Conservation (phyloP, 2,113 vertebrate genomes). For the Xiphophorus couchianus region DNA sequence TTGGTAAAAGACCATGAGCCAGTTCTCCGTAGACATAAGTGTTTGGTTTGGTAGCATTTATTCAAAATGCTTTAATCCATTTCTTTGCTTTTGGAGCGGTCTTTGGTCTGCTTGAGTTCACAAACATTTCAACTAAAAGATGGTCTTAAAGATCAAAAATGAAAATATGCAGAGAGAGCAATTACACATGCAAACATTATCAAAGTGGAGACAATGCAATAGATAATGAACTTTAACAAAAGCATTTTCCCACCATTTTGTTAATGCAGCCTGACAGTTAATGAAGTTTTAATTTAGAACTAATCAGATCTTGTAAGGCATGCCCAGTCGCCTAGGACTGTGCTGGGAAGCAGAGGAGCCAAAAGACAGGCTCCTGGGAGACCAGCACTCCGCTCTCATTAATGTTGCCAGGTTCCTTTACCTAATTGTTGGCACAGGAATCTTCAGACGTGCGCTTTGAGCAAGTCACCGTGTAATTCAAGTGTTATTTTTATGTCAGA, state of each 20-base stretch:
- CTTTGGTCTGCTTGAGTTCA: too few relatives aligned
- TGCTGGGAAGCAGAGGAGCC: slow-evolving; percentile 54
- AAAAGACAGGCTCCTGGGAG: slow-evolving; percentile 73
- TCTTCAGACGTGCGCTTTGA: slow-evolving; percentile 45
- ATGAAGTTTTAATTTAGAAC: slow-evolving; percentile 85
- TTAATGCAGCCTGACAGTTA: slow-evolving; percentile 77
- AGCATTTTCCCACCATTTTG: slow-evolving; percentile 35
- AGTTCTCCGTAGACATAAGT: too few relatives aligned
- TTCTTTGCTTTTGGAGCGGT: too few relatives aligned
- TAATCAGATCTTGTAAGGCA: slow-evolving; percentile 83
- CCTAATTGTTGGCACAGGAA: slow-evolving; percentile 37
- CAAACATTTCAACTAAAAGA: background rate
- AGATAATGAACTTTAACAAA: slow-evolving; percentile 65
- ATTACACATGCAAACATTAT: slow-evolving; percentile 43
- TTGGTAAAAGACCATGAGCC: too few relatives aligned
- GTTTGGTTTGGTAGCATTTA: too few relatives aligned
- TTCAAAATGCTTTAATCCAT: too few relatives aligned
- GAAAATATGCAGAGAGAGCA: slow-evolving; percentile 41
- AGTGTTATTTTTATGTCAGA: slow-evolving; percentile 47
- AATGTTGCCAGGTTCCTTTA: slow-evolving; percentile 64
- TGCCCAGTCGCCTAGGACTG: slow-evolving; percentile 74
- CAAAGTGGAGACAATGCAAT: slow-evolving; percentile 33
- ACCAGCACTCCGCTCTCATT: slow-evolving; percentile 74
- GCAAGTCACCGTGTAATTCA: slow-evolving; percentile 40
- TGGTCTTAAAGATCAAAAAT: slow-evolving; percentile 41